Base-by-base conservation (phyloP, 2,888 invertebrate species). In the Diabrotica balteata region DNA sequence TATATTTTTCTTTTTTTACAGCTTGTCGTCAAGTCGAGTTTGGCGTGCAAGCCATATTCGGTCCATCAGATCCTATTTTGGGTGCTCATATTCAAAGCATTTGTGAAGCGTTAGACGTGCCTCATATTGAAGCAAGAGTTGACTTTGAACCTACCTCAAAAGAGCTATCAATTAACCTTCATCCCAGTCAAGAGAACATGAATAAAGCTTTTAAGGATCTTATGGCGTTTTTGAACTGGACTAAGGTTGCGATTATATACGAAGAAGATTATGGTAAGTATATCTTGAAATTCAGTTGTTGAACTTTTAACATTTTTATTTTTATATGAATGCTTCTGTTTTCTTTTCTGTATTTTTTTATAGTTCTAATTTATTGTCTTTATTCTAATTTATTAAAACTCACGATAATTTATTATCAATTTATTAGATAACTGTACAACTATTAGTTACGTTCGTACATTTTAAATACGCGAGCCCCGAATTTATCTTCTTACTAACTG, bases 191-290 rank as follows among this genome's bases (percentile, higher is more conserved):
- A 73, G 89, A 90, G 65, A 87, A 93, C 73, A 88, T 97, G 81
- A 93, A 95, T 80, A 88, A 88, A 80, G 94, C 94, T 0, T 95
- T 95, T 84, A 88, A 91, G 66, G 96, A 97, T 79, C 88, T 96
- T 73, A 93, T 97, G 83, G 86, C 90, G 8, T 94, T 94, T 82
- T 88, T 96, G 69, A 95, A 95, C 82, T 97, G 97, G 97, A 94
- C 94, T 4, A 90, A 92, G 80, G 94, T 97, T 79, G 96, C 95
- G 0, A 92, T 98, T 64, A 90, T 98, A 54, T 97, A 97, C 80
- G 97, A 98, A 80, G 95, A 97, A 78, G 95, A 96, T 77, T 91
- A 91, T 80, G 94, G 95, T 94, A 80, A 87, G 88, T 77, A 62
- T 17, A 8, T 43, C 3, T 32, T 32, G 4, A 0, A 32, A 4